These are phyloP conservation scores for Lampris incognitus DNA, from an alignment of 2,113 vertebrate genomes.

Conservation along the genomic window DNA sequence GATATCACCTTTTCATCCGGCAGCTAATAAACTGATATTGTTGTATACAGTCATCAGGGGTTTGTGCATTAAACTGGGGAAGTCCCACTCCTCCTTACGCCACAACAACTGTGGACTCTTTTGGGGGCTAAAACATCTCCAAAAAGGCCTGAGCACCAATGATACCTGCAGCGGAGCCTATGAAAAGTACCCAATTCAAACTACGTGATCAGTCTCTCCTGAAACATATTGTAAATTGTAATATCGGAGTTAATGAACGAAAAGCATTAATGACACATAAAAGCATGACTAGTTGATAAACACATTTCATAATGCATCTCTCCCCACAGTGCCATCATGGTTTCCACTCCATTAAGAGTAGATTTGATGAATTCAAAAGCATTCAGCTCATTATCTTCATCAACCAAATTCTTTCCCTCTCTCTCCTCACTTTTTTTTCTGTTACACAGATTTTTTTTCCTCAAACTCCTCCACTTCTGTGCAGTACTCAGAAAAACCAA, in stretches of 20 bases:
- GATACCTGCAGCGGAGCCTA: not conserved
- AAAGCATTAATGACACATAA: not conserved
- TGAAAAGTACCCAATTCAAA: not conserved
- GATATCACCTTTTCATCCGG: slow-evolving; percentile 44
- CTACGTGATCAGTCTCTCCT: not conserved
- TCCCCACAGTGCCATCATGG: too few relatives aligned
- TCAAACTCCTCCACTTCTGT: slow-evolving; percentile 12
- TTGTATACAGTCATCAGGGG: slow-evolving; percentile 26
- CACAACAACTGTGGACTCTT: not conserved
- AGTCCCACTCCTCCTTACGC: not conserved
- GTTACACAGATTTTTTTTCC: slow-evolving; percentile 30
- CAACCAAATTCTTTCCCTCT: too few relatives aligned
- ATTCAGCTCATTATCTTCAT: too few relatives aligned
- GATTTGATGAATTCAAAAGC: too few relatives aligned
- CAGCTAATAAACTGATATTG: slow-evolving; percentile 48
- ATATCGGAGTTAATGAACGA: not conserved
- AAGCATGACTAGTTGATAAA: not conserved
- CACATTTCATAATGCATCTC: too few relatives aligned
- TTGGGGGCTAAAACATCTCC: not conserved
- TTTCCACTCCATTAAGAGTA: too few relatives aligned
- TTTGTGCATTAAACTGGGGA: slow-evolving; percentile 37
- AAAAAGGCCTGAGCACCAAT: not conserved
- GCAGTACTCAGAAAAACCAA: slow-evolving; percentile 20
- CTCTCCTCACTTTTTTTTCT: not conserved
- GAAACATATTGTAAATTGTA: not conserved